Evolutionary conservation across 1,140 invertebrate genomes (phyloP).

Genomic region (Bombus ignitus): DNA sequence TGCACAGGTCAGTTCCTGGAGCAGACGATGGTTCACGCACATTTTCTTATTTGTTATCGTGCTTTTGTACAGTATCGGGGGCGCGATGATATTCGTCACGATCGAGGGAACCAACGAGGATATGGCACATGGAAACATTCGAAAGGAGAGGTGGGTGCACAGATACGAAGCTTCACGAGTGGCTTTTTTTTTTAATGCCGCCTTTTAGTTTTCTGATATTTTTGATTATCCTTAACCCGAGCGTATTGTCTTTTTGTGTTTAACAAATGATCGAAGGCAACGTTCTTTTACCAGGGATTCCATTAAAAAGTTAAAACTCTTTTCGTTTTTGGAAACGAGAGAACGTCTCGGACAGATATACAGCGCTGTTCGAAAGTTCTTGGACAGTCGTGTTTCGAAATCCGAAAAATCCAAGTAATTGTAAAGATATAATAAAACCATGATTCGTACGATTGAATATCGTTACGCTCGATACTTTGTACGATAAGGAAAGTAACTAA

Average conservation of each 20-base stretch:
- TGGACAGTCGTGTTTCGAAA: background rate
- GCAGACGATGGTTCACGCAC: constrained; percentile 94
- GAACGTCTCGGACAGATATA: background rate
- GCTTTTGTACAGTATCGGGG: constrained; percentile 89
- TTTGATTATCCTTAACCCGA: background rate
- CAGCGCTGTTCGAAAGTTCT: too few species aligned
- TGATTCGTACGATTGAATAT: background rate
- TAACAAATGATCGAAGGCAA: too few species aligned
- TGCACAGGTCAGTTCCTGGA: constrained; percentile 86
- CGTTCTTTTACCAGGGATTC: too few species aligned
- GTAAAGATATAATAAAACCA: background rate
- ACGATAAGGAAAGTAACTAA: background rate
- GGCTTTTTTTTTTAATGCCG: too few species aligned
- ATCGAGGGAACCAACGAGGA: constrained; percentile 87
- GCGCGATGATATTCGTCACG: constrained; percentile 89
- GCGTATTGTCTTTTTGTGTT: too few species aligned
- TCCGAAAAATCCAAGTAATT: background rate
- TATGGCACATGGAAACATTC: constrained; percentile 81
- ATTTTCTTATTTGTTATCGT: constrained; percentile 91
- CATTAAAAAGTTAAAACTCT: background rate
- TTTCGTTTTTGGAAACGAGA: background rate
- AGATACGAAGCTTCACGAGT: background rate
- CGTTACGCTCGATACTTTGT: background rate
- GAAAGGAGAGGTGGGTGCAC: constrained; percentile 77
- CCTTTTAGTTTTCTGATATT: background rate